These are phyloP conservation scores for Neogobius melanostomus DNA, from an alignment of 2,113 vertebrate genomes.

Conservation along the genomic window DNA sequence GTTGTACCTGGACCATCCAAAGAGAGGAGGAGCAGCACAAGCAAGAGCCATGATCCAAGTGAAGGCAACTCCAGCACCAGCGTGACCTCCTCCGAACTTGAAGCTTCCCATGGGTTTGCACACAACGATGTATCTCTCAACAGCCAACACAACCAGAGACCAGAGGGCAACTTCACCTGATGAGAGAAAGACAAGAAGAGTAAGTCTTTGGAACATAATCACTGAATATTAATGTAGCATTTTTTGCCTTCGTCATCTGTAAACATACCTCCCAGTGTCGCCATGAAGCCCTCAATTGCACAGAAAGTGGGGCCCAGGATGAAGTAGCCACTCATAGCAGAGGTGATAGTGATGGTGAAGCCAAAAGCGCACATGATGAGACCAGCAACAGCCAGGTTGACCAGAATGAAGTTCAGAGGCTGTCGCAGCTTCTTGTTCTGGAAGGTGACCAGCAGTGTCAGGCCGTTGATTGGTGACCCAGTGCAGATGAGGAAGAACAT, in stretches of 20 bases:
- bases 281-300: slow-evolving; percentile 64
- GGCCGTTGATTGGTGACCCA: slow-evolving; percentile 68
- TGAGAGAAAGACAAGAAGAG: neutral
- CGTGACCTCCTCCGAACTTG: slow-evolving; percentile 73
- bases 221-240: neutral
- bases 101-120: slow-evolving; percentile 85
- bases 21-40: slow-evolving; percentile 76
- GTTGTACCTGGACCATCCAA: slow-evolving; percentile 79
- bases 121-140: slow-evolving; percentile 81
- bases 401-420: slow-evolving; percentile 70
- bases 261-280: slow-evolving; percentile 67
- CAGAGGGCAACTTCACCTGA: slow-evolving; percentile 78
- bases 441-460: slow-evolving; percentile 72
- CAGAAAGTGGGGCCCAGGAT: slow-evolving; percentile 62
- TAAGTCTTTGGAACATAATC: neutral
- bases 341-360: slow-evolving; percentile 68
- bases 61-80: slow-evolving; percentile 72
- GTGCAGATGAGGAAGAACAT: slow-evolving; percentile 73
- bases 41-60: slow-evolving; percentile 80
- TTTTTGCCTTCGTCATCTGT: neutral
- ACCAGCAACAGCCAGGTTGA: slow-evolving; percentile 68
- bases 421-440: slow-evolving; percentile 76
- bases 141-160: slow-evolving; percentile 81
- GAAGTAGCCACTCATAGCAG: slow-evolving; percentile 68
- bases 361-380: slow-evolving; percentile 69